These are phyloP conservation scores for Heliconius hermathena DNA, from an alignment of 1,140 invertebrate species.

Conservation along the genomic window DNA sequence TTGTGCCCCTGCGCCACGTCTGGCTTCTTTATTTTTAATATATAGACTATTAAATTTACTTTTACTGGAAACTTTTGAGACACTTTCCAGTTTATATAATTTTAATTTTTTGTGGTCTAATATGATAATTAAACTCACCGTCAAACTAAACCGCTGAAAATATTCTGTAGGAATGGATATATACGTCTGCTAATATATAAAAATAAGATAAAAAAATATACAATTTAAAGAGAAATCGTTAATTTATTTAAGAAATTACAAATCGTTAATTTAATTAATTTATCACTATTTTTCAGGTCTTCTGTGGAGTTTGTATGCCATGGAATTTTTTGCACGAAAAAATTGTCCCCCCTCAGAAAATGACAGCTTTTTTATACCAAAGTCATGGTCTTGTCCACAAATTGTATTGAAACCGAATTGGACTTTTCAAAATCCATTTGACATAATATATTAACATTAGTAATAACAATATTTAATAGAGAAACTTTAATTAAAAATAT, in stretches of 20 bases:
- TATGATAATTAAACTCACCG: no score
- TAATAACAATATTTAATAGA: background rate
- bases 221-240: no score
- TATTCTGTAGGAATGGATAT: no score
- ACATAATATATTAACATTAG: constrained; percentile 36
- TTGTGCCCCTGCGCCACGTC: no score
- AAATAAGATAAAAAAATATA: no score
- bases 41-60: background rate
- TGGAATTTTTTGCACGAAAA: constrained; percentile 92
- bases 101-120: no score
- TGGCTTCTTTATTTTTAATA: background rate
- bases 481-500: background rate
- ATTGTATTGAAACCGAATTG: constrained; percentile 75
- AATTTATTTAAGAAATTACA: no score
- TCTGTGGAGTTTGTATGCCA: constrained; percentile 89
- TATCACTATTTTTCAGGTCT: constrained; percentile 66
- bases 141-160: no score
- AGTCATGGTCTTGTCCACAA: constrained; percentile 83
- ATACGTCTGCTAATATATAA: no score
- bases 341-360: constrained; percentile 86
- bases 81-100: background rate
- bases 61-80: background rate
- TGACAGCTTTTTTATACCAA: constrained; percentile 79
- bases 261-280: no score
- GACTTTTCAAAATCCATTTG: constrained; percentile 77